Evolutionary conservation across 2,888 invertebrate genomes (phyloP), one percentile per base, ranked within the genome.

Genomic region (Aphodius sticticus): DNA sequence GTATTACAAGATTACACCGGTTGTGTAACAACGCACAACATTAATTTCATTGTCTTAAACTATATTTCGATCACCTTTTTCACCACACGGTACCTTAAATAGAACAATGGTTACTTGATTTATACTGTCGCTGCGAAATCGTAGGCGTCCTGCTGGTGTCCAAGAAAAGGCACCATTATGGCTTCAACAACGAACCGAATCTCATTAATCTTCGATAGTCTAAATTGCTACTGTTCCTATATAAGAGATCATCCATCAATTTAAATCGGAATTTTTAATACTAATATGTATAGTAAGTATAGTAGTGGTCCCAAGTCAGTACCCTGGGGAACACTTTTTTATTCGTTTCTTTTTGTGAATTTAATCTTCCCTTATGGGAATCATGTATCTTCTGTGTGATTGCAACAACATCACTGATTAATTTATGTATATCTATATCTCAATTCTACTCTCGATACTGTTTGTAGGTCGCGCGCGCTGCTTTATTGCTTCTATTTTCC

Each of bases 181-280:
- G 72, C 71, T 69, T 69, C 35, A 15, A 36, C 36, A 76, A 76
- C 26, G 76, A 76, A 75, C 15, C 38, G 37, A 69, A 72, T 53
- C 14, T 16, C 72, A 72, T 76, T 79, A 71, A 79, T 76, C 76
- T 72, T 53, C n/a, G 9, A 26, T 36, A 53, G 7, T 77, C 76
- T 76, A 74, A 74, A 79, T 77, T 71, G 79, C 79, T 79, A 79
- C 76, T 70, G 77, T 78, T 70, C 76, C 69, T 69, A 78, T 69
- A 78, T 72, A 74, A 74, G 72, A 69, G 36, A 70, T 26, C 69
- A 72, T 74, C 16, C 53, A 26, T 16, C 69, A 76, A 26, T 26
- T 26, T 26, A 26, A 26, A 26, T 26, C 26, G 26, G 26, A 26
- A 26, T 26, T 26, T 26, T 16, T 76, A 38, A n/a, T 76, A 6